Percentiles rank a stretch among this genome's conserved stretches.
These are phyloP conservation scores for Diprion similis DNA, from an alignment of 1,140 invertebrate species.

Conservation along the genomic window DNA sequence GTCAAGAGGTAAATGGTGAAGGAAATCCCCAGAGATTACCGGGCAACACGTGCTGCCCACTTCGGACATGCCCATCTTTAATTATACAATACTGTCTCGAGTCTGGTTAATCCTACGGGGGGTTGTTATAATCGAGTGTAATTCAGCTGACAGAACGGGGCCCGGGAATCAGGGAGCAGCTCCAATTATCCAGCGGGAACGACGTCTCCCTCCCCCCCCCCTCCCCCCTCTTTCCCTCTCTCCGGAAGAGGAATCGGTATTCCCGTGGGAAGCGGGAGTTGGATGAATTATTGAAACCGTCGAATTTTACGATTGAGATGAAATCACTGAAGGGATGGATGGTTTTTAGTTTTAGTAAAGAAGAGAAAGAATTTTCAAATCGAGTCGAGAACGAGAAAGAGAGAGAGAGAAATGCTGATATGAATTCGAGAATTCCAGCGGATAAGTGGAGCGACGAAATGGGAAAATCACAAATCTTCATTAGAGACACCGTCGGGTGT, in stretches of 20 bases:
- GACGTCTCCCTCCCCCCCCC: conserved; percentile 40
- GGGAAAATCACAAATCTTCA: conserved; percentile 49
- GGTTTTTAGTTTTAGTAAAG: background rate
- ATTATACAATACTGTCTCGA: background rate
- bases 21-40: too few species aligned
- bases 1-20: too few species aligned
- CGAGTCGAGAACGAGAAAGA: background rate
- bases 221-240: background rate
- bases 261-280: background rate
- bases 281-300: background rate
- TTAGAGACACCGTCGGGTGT: conserved; percentile 45
- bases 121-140: conserved; percentile 23
- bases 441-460: conserved; percentile 2
- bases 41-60: too few species aligned
- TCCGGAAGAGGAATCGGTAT: background rate
- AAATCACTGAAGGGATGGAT: background rate
- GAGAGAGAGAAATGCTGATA: background rate
- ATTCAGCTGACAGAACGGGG: conserved; percentile 28
- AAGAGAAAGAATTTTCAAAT: background rate
- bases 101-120: background rate
- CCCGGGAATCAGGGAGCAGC: conserved; percentile 32
- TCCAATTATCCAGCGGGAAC: conserved; percentile 48
- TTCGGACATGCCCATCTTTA: background rate
- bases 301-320: background rate
- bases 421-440: background rate